Evolutionary conservation across 1,140 invertebrate genomes (phyloP).

Genomic region (Daktulosphaira vitifoliae): DNA sequence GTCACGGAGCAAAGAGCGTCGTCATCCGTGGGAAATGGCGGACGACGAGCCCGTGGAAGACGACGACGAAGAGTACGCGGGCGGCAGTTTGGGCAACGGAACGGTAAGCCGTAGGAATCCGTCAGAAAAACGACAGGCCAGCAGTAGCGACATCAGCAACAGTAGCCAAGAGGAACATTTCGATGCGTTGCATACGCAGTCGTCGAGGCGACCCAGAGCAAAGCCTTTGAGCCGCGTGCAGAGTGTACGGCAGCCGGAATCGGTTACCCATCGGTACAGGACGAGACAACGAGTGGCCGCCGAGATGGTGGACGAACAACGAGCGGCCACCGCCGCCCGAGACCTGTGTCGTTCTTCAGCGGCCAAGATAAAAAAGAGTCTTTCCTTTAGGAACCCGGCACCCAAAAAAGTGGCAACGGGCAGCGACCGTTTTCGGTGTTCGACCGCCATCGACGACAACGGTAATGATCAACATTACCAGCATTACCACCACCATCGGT

Average conservation of each 20-base stretch:
- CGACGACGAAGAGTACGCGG: not conserved
- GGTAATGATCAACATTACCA: not conserved
- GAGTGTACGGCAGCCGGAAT: constrained; percentile 17
- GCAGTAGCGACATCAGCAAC: constrained; percentile 13
- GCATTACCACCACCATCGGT: too few relatives aligned
- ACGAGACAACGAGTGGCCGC: constrained; percentile 18
- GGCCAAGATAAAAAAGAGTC: constrained; percentile 14
- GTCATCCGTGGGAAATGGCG: not conserved
- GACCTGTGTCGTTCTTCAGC: constrained; percentile 11
- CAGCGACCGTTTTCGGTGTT: not conserved
- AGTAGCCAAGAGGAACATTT: constrained; percentile 22
- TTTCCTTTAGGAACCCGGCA: constrained; percentile 15
- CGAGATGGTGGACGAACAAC: constrained; percentile 14
- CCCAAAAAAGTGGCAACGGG: constrained; percentile 9
- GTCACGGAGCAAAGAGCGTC: constrained; percentile 6
- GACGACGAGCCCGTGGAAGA: not conserved
- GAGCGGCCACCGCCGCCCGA: not conserved
- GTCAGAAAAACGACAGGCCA: constrained; percentile 18
- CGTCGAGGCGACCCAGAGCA: not conserved
- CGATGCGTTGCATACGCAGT: not conserved
- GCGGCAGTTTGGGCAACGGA: not conserved
- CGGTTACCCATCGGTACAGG: constrained; percentile 2
- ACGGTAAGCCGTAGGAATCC: not conserved
- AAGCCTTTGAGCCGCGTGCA: constrained; percentile 22
- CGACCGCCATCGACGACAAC: not conserved